Conservation (phyloP, 37 sponge, comb jelly and placozoan species). For the Hexactinellida sp. region DNA sequence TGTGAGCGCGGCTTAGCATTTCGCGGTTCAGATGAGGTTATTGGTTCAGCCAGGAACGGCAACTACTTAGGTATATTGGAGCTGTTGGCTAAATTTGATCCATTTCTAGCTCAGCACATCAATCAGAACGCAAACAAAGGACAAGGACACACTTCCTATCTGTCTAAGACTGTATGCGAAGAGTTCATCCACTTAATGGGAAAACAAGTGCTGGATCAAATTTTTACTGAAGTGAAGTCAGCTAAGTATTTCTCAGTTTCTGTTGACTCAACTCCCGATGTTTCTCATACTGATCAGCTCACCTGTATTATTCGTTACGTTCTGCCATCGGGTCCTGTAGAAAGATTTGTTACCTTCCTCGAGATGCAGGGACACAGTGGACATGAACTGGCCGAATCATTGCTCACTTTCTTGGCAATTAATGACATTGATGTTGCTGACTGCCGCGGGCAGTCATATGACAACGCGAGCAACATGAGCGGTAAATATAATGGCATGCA, state of each 20-base stretch:
- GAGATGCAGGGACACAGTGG: constrained; percentile 22
- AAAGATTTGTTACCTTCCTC: constrained; percentile 25
- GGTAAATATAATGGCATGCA: constrained; percentile 22
- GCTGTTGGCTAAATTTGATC: constrained; percentile 22
- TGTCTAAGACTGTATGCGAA: constrained; percentile 20
- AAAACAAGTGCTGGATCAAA: constrained; percentile 15
- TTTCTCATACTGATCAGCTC: constrained; percentile 25
- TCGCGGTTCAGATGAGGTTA: constrained; percentile 19
- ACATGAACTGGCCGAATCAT: constrained; percentile 13
- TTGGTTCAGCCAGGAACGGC: constrained; percentile 21
- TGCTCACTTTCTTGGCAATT: constrained; percentile 7
- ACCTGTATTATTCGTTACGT: constrained; percentile 24
- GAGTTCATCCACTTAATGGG: constrained; percentile 24
- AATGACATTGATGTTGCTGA: constrained; percentile 20
- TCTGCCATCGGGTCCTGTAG: constrained; percentile 13
- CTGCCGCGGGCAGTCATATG: constrained; percentile 22
- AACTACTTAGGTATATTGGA: constrained; percentile 24
- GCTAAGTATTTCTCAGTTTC: constrained; percentile 21
- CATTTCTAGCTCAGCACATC: constrained; percentile 16
- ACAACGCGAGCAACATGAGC: constrained; percentile 27
- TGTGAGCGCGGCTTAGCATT: constrained; percentile 19
- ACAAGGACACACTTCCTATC: constrained; percentile 20
- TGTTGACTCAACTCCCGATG: constrained; percentile 25
- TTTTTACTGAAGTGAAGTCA: constrained; percentile 3
- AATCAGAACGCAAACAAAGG: constrained; percentile 21